Evolutionary conservation across 2,113 vertebrate genomes (phyloP), one percentile per base, ranked within the genome.

Genomic region (Glaucomys volans): DNA sequence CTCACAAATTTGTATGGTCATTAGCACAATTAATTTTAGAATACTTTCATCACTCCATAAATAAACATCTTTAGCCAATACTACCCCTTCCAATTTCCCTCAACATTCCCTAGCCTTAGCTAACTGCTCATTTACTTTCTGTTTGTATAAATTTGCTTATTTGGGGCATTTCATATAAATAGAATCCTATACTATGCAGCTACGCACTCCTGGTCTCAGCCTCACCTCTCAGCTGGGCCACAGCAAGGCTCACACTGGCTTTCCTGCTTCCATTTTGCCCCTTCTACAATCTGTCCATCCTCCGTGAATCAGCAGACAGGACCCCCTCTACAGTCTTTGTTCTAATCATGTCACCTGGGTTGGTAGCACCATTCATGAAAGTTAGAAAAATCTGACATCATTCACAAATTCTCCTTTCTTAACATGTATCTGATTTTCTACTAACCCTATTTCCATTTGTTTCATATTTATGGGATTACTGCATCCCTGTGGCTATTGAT

Each of bases 21-120:
- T 87, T 32, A 75, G 28, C 47, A 77, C 24, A 76, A 9, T 85
- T 62, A 66, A 40, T 85, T 95, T 94, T 91, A 71, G 59, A 59
- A 69, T 10, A 24, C 59, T 83, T 85, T 87, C 10, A 77, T 87
- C 66, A 83, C 42, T 83, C n/a, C 17, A 42, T n/a, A 89, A 87
- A 35, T 47, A 94, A 74, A 57, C 30, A 9, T 10, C 12, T 69
- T 82, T 81, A 79, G 42, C 69, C 59, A 92, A 37, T 54, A n/a
- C 11, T 42, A 1, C 8, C 71, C 24, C 28, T 76, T 42, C 72
- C 37, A 44, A 3, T 54, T 93, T 85, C 52, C 9, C 12, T 75
- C 81, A 62, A 0, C 8, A 26, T 52, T 20, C 44, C 82, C 22
- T 17, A 50, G 32, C 52, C n/a, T 66, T 8, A 59, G 52, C 16